phyloP scores from a whole-genome alignment of 35 echinoderm and acorn worm species.

The Apostichopus parvimensis region DNA sequence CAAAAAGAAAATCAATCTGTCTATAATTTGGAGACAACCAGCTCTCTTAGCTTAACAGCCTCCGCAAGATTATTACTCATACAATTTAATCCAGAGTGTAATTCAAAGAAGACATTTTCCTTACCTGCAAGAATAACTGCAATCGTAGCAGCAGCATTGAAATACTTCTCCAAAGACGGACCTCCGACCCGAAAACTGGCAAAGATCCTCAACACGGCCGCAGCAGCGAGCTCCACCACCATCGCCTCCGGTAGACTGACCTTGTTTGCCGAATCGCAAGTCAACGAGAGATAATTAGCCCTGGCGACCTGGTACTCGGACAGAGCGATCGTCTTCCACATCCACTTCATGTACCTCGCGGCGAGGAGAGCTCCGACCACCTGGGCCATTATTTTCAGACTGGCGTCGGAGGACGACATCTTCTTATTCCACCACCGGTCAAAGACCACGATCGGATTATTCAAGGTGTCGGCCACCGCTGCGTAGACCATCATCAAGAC shows the following conservation, averaged over 20 bases:
- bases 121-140: constrained; percentile 51
- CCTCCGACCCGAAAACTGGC: constrained; percentile 41
- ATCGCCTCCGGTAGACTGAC: constrained; percentile 47
- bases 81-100: no score
- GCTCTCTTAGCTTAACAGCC: no score
- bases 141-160: constrained; percentile 44
- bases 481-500: constrained; percentile 62
- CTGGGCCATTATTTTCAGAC: constrained; percentile 66
- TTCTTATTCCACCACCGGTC: constrained; percentile 67
- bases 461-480: constrained; percentile 64
- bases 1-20: no score
- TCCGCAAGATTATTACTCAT: no score
- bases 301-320: constrained; percentile 23
- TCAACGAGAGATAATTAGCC: constrained; percentile 22
- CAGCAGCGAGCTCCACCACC: constrained; percentile 38
- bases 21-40: no score
- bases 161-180: not conserved
- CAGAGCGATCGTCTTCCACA: constrained; percentile 52
- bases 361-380: constrained; percentile 33
- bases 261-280: constrained; percentile 51
- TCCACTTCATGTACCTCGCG: constrained; percentile 38
- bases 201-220: constrained; percentile 12
- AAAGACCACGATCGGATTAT: constrained; percentile 79
- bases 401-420: constrained; percentile 54
- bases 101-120: no score